phyloP scores from a whole-genome alignment of 92 coral and sea anemone genomes.

The Epizoanthus scotinus region DNA sequence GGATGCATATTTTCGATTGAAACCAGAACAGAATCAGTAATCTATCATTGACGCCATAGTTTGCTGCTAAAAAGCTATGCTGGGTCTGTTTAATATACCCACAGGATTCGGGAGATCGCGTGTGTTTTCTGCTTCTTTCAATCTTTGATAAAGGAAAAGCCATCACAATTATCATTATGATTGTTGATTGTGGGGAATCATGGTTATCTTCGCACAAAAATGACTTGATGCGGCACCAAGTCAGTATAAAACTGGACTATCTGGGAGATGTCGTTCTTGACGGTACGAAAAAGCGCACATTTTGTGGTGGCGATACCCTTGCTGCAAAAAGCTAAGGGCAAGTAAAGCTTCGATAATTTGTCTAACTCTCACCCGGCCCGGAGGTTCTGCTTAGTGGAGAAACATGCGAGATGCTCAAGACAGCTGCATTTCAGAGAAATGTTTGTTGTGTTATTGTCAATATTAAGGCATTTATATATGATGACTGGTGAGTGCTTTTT shows the following conservation, averaged over 20 bases:
- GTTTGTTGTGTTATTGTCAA: conserved; percentile 36
- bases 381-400: conserved; percentile 29
- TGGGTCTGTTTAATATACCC: too few species aligned
- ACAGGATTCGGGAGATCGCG: too few species aligned
- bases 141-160: too few species aligned
- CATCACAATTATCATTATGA: too few species aligned
- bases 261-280: conserved; percentile 36
- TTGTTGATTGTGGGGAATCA: too few species aligned
- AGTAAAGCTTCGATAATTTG: conserved; percentile 31
- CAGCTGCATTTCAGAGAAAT: conserved; percentile 33
- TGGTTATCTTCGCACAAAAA: conserved; percentile 55
- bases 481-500: conserved; percentile 48
- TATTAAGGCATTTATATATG: conserved; percentile 51
- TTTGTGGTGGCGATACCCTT: conserved; percentile 9
- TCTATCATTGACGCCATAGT: too few species aligned
- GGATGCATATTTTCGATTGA: too few species aligned
- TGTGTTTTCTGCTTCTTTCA: too few species aligned
- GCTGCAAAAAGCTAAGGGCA: too few species aligned
- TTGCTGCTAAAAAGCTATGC: too few species aligned
- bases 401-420: conserved; percentile 21
- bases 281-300: neutral
- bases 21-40: too few species aligned
- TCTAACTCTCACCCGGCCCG: conserved; percentile 38
- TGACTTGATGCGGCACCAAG: conserved; percentile 42
- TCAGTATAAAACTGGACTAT: conserved; percentile 34